Base-by-base conservation (phyloP, 2,797 vertebrate genomes). In the Myiothlypis coronata region DNA sequence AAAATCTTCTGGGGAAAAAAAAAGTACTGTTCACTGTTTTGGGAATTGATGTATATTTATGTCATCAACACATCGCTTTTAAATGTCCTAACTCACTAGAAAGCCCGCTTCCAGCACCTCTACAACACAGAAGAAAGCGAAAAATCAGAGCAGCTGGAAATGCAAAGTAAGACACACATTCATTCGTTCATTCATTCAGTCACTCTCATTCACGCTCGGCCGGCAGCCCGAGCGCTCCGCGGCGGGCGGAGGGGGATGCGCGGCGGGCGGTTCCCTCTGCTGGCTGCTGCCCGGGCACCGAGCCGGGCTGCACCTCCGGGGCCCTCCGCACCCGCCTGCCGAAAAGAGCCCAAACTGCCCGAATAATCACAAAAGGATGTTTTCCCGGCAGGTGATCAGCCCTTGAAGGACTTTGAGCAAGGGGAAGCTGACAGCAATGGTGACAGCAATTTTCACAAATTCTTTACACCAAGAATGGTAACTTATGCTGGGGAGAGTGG, bases 181-280 rank as follows among this genome's bases (percentile, higher is more conserved):
- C 28, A 30, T 8, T 19, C 7, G 2, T 32, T 50, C 50, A 3
- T 32, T 70, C 21, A 23, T 32, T 23, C 67, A 6, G 21, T 41
- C 52, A 23, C 12, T 9, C 28, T 16, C 67, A 15, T 30, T 65
- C 34, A 21, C 3, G 24, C 65, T 9, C 12, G 16, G 39, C 56
- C 46, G 28, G 59, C 71, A 59, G 35, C 16, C 64, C 4, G 43
- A 1, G 41, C 50, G 78, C 72, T 14, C 27, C 2, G 47, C 49
- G 49, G 27, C 27, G 3, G 49, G 44, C 44, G 46, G 12, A 46
- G 23, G 7, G 46, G 46, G 46, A 24, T 47, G 46, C 23, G 23
- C 46, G 46, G 46, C 49, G 19, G 50, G 28, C 32, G 20, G 67
- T 35, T 93, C 82, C 82, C 94, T 84, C 91, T 88, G 80, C 91